Conservation (phyloP, 2,113 vertebrate genomes). For the Aviceda subcristata region DNA sequence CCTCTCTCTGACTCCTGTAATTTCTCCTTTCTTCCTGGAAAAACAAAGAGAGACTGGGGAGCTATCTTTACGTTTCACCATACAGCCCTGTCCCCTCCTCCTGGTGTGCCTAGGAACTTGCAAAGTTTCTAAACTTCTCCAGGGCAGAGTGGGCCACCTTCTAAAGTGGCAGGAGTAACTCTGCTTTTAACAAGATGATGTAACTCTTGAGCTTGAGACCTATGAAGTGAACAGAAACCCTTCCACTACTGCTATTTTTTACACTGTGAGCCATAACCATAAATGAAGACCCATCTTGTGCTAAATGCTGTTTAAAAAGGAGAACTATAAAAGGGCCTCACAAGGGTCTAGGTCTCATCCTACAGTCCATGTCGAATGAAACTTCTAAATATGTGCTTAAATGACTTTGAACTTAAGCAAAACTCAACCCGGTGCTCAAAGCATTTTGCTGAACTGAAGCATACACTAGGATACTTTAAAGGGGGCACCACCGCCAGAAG, state of each 20-base stretch:
- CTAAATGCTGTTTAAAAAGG: neutral
- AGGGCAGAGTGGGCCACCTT: neutral
- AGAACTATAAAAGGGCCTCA: neutral
- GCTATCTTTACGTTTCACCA: neutral
- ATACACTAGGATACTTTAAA: fast-evolving
- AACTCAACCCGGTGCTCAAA: neutral
- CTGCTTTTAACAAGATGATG: neutral
- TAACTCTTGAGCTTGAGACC: neutral
- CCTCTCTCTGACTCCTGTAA: neutral
- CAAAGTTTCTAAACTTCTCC: neutral
- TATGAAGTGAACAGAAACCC: neutral
- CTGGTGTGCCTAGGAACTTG: neutral
- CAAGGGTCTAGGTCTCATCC: neutral
- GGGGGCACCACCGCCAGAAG: neutral
- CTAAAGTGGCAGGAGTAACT: neutral
- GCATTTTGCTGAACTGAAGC: neutral
- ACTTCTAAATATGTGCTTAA: neutral
- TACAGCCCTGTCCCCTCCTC: neutral
- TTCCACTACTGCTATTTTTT: neutral
- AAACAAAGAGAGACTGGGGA: neutral
- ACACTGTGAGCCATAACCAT: neutral
- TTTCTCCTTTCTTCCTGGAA: neutral
- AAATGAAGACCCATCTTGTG: neutral
- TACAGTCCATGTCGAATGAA: fast-evolving
- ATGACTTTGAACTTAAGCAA: neutral